A percentile compares a stretch with the other conserved stretches of the same genome.
phyloP scores from a whole-genome alignment of 2,113 vertebrate genomes.

The Mirounga angustirostris region DNA sequence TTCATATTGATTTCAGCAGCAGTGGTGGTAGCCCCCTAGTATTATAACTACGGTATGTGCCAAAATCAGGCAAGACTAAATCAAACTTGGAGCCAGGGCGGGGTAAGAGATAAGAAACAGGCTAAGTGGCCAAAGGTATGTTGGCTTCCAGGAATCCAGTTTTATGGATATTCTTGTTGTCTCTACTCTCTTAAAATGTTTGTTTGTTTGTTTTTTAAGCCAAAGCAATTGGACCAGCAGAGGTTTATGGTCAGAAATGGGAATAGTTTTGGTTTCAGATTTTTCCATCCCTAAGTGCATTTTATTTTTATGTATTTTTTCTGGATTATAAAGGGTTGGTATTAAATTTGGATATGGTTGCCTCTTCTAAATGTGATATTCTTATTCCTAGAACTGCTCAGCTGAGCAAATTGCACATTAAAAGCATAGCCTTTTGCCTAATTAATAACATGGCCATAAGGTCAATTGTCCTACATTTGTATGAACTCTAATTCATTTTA shows the following conservation, averaged over 20 bases:
- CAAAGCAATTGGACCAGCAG: not conserved
- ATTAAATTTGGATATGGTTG: constrained; percentile 19
- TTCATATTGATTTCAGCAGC: not conserved
- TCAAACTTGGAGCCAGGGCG: not conserved
- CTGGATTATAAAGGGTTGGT: not conserved
- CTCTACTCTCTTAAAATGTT: not conserved
- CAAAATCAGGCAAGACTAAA: not conserved
- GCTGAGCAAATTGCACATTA: not conserved
- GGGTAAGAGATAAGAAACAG: not conserved
- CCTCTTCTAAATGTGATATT: not conserved
- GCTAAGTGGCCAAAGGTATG: not conserved
- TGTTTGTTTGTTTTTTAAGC: not conserved
- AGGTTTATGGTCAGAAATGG: not conserved
- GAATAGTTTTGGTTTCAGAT: not conserved
- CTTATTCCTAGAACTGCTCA: not conserved
- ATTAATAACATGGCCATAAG: not conserved
- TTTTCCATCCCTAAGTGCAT: not conserved
- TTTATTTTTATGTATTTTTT: constrained; percentile 38
- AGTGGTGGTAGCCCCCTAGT: not conserved
- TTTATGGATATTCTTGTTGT: not conserved
- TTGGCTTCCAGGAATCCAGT: not conserved
- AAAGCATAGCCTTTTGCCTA: not conserved
- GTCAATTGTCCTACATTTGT: not conserved
- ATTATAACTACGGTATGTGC: not conserved
- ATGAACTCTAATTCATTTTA: not conserved